These are phyloP conservation scores for Dioctria linearis DNA, from an alignment of 2,888 invertebrate genomes.

Conservation along the genomic window DNA sequence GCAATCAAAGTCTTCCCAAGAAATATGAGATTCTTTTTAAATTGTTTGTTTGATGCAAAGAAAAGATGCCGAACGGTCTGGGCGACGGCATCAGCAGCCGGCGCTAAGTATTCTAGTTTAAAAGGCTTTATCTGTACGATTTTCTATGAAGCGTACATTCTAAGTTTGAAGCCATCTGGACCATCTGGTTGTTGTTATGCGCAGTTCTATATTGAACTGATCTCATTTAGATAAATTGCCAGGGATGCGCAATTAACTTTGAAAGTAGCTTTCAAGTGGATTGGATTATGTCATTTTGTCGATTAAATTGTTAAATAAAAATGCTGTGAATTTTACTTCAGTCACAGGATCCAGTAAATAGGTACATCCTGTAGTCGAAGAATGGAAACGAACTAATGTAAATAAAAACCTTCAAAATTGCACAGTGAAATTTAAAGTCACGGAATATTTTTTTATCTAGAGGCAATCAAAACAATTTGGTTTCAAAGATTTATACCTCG, in stretches of 20 bases:
- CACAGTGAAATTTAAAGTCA: not conserved
- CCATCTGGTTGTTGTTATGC: not conserved
- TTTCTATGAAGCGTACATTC: constrained; percentile 6
- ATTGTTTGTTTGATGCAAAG: too few species aligned
- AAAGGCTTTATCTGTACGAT: constrained; percentile 4
- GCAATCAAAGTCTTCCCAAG: too few species aligned
- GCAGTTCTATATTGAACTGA: not conserved
- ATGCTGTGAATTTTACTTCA: not conserved
- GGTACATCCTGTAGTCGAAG: not conserved
- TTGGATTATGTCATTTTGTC: constrained; percentile 21
- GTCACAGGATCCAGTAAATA: not conserved
- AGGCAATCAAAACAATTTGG: too few species aligned
- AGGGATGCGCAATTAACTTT: not conserved
- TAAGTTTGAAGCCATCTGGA: not conserved
- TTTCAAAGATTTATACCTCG: too few species aligned
- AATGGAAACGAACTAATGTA: not conserved
- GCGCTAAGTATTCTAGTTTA: constrained; percentile 16
- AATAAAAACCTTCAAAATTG: constrained; percentile 17
- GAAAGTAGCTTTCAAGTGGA: not conserved
- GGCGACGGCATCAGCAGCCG: not conserved
- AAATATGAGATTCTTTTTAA: too few species aligned
- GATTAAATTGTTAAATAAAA: not conserved
- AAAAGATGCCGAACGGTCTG: not conserved
- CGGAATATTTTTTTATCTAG: not conserved
- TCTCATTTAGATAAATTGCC: constrained; percentile 8